Evolutionary conservation across 2,797 vertebrate species (phyloP), one percentile per base, ranked within the genome.

Genomic region (Sparidentex hasta): DNA sequence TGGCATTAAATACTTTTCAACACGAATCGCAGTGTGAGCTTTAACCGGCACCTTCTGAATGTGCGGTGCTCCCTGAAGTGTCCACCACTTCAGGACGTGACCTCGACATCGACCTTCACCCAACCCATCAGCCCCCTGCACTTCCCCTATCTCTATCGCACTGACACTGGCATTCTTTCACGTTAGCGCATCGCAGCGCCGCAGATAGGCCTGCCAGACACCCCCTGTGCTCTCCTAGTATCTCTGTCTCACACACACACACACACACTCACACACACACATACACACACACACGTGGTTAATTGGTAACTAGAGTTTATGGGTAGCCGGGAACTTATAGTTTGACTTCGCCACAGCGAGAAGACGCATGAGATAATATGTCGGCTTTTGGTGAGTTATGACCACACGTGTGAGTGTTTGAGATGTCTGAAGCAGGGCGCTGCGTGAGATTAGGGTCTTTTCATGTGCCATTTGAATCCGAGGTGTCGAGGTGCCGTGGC

Each of bases 141-240:
- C 95, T 95, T 94, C 87, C 86, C 87, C 64, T 96, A 96, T 96
- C 95, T 95, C 82, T 79, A 84, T 89, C 91, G 71, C 91, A 86
- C 85, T 95, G 91, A 94, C 95, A 89, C 93, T 86, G 87, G 90
- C 94, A 96, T 96, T 96, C 95, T 95, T 94, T 95, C 95, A 95
- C 95, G 93, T 96, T 96, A 94, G 94, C 94, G 93, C 94, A 94
- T 94, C 89, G 81, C 90, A 88, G 93, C 81, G 88, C 78, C 82
- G 17, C 85, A 94, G 95, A 96, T 94, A 95, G 92, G 90, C 86
- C 92, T 93, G 89, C 90, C 91, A 93, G 93, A 94, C 91, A 76
- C 92, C 91, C 85, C 72, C 80, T 65, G 70, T 59, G 46, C 77
- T 87, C 80, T 84, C 76, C 76, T 43, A 76, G 82, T 90, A 84